A percentile compares a stretch with the other conserved stretches of the same genome.
phyloP scores from a whole-genome alignment of 1,140 invertebrate species.

The Lutraria rhynchaena region DNA sequence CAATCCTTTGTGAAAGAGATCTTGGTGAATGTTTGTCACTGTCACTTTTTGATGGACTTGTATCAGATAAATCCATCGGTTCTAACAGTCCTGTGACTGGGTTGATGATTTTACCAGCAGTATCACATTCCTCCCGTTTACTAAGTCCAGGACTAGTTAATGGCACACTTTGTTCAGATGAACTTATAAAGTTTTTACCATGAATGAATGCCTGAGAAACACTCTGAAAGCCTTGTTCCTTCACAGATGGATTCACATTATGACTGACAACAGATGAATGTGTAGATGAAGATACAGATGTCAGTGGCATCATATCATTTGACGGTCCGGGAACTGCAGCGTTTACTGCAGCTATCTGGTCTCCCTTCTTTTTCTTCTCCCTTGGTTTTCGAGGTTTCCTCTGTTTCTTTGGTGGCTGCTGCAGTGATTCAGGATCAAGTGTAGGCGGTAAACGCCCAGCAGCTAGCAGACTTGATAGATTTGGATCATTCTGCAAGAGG shows the following conservation, averaged over 20 bases:
- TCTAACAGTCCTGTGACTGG: conserved; percentile 93
- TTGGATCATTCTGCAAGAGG: conserved; percentile 91
- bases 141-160: conserved; percentile 44
- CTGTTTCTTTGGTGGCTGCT: conserved; percentile 73
- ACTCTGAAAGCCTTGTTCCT: conserved; percentile 45
- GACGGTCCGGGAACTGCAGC: conserved; percentile 54
- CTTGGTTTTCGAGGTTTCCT: conserved; percentile 72
- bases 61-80: conserved; percentile 84
- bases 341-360: conserved; percentile 55
- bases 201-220: conserved; percentile 54
- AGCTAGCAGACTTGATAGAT: conserved; percentile 61
- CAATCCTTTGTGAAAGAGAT: conserved; percentile 35
- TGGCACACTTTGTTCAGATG: conserved; percentile 52
- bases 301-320: conserved; percentile 2
- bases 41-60: conserved; percentile 70
- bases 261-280: conserved; percentile 18
- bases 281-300: conserved; percentile 8
- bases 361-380: conserved; percentile 47
- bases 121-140: conserved; percentile 80
- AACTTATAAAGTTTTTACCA: conserved; percentile 28
- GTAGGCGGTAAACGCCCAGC: conserved; percentile 64
- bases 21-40: conserved; percentile 63
- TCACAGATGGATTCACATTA: conserved; percentile 40
- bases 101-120: conserved; percentile 90
- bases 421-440: conserved; percentile 74